A percentile compares a stretch with the other conserved stretches of the same genome.
Evolutionary conservation across 2,113 vertebrate species (phyloP).

Genomic region (Pachyramphus minor): DNA sequence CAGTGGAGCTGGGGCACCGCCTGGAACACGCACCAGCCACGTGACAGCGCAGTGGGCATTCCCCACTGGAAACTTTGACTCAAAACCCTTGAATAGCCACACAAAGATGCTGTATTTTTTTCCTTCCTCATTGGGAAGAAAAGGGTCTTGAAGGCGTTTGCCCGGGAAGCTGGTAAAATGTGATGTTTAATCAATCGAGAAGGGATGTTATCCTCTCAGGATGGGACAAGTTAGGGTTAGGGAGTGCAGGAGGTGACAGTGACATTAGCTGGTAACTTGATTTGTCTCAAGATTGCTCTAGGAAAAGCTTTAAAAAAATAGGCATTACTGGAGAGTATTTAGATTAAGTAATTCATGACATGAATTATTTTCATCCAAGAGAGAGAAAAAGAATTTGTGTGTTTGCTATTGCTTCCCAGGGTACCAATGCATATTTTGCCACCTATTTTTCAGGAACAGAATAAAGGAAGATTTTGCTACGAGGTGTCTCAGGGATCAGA

Average conservation of each 20-base stretch:
- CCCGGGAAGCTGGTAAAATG: neutral
- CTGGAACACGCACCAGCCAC: fast-evolving
- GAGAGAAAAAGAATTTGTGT: neutral
- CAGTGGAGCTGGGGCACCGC: neutral
- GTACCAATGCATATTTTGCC: fast-evolving
- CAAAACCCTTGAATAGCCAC: neutral
- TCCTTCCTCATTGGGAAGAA: neutral
- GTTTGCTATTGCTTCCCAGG: neutral
- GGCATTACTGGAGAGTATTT: neutral
- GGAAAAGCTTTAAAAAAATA: neutral
- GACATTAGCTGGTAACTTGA: neutral
- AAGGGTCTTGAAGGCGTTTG: neutral
- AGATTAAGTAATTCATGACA: neutral
- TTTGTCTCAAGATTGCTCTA: neutral
- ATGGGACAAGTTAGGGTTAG: fast-evolving
- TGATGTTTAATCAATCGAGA: neutral
- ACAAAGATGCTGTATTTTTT: neutral
- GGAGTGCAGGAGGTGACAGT: neutral
- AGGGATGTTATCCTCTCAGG: neutral
- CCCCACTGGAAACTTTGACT: neutral
- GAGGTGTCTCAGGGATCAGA: neutral
- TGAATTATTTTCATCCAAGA: neutral
- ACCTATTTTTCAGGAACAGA: neutral
- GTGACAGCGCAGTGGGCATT: fast-evolving
- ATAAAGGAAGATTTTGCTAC: neutral